phyloP scores from a whole-genome alignment of 2,797 vertebrate genomes.

The Halcyon smyrnensis region DNA sequence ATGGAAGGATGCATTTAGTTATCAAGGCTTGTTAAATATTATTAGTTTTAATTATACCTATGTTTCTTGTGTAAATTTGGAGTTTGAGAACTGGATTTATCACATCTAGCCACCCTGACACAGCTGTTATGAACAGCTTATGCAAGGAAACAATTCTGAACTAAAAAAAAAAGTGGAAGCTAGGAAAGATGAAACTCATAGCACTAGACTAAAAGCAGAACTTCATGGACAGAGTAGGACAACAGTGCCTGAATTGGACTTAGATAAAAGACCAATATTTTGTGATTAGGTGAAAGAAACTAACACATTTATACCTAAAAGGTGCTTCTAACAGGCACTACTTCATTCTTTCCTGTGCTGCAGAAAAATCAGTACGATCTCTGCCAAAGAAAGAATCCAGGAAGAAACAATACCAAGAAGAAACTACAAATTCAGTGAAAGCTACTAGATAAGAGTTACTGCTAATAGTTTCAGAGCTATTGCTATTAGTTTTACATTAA shows the following conservation, averaged over 20 bases:
- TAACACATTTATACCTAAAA: neutral
- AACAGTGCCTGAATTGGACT: neutral
- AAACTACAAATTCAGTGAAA: neutral
- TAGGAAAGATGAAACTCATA: neutral
- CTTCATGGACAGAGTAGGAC: neutral
- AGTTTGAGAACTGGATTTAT: too few relatives aligned
- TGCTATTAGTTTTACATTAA: neutral
- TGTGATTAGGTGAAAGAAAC: neutral
- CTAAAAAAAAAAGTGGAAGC: neutral
- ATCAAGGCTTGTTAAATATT: neutral
- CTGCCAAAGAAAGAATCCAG: neutral
- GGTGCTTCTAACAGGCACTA: neutral
- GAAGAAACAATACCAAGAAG: neutral
- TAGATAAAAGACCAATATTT: neutral
- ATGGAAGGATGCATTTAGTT: neutral
- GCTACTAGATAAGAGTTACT: accelerated
- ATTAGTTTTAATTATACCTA: too few relatives aligned
- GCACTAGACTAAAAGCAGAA: neutral
- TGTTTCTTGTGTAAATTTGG: too few relatives aligned
- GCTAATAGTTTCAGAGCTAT: neutral
- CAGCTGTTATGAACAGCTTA: neutral
- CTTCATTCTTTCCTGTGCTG: neutral
- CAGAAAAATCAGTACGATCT: neutral
- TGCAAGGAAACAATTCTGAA: neutral
- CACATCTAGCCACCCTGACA: neutral